A percentile compares a stretch with the other conserved stretches of the same genome.
phyloP scores from a whole-genome alignment of 2,113 vertebrate species.

The Connochaetes taurinus region DNA sequence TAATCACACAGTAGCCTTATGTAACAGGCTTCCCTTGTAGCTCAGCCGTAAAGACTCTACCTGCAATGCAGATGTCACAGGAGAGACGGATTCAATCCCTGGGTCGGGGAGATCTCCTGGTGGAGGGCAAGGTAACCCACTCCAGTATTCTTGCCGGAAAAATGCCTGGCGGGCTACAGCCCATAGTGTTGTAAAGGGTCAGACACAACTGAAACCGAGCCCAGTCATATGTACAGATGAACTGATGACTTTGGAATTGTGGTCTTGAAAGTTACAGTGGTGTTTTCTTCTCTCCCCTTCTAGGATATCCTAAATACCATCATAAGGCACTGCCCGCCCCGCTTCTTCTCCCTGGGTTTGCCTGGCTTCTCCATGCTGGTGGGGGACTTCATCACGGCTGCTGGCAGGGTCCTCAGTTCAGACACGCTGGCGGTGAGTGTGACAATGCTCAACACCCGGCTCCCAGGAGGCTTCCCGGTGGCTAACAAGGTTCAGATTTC shows the following conservation, averaged over 20 bases:
- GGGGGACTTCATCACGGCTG: slow-evolving; percentile 91
- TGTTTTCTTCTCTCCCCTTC: background rate
- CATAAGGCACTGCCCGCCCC: slow-evolving; percentile 90
- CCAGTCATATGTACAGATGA: background rate
- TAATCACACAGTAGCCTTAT: background rate
- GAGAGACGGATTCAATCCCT: background rate
- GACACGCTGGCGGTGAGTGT: slow-evolving; percentile 86
- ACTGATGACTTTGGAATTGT: background rate
- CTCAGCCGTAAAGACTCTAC: background rate
- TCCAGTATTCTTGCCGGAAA: background rate
- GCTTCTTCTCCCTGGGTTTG: slow-evolving; percentile 95
- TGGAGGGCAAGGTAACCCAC: background rate
- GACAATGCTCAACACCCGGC: slow-evolving; percentile 57
- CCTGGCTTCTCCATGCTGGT: slow-evolving; percentile 96
- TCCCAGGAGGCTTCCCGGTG: slow-evolving; percentile 35
- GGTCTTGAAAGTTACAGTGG: background rate
- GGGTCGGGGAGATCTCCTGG: background rate
- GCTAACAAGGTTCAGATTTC: slow-evolving; percentile 77
- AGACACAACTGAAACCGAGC: background rate
- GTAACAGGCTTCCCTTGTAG: background rate
- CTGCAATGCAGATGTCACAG: background rate
- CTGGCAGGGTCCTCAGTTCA: slow-evolving; percentile 85
- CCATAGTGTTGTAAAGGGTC: background rate
- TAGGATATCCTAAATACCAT: slow-evolving; percentile 95
- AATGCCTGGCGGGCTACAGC: background rate